Percentiles rank a stretch among this genome's conserved stretches.
These are phyloP conservation scores for Basileuterus tristriatus DNA, from an alignment of 2,797 vertebrate species.

Conservation along the genomic window DNA sequence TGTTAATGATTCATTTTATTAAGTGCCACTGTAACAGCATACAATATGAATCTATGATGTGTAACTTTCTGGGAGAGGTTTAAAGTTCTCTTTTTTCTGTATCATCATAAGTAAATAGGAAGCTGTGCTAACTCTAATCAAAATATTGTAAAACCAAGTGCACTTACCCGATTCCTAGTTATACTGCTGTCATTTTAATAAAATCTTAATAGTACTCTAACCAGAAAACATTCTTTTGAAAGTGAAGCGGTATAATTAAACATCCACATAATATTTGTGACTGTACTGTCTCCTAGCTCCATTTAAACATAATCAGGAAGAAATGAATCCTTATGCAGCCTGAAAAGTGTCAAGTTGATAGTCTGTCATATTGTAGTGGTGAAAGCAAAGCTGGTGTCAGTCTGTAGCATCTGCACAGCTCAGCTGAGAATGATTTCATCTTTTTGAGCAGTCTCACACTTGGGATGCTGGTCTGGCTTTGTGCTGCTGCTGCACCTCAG, in stretches of 20 bases:
- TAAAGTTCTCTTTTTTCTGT: neutral
- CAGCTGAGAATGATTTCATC: neutral
- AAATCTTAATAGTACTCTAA: slow-evolving; percentile 44
- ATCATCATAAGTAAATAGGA: slow-evolving; percentile 14
- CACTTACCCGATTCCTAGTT: slow-evolving; percentile 1
- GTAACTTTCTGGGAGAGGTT: neutral
- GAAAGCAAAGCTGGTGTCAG: neutral
- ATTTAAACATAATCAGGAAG: slow-evolving; percentile 7
- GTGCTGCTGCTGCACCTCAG: neutral
- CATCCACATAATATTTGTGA: neutral
- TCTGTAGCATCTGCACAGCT: neutral
- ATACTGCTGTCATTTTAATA: slow-evolving; percentile 45
- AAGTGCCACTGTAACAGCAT: neutral
- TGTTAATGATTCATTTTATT: neutral
- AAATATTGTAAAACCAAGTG: slow-evolving; percentile 30
- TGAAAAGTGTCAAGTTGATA: neutral
- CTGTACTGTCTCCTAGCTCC: neutral
- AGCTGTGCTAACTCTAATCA: slow-evolving; percentile 2
- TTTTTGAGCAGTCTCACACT: neutral
- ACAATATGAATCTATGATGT: neutral
- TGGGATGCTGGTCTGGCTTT: rapidly evolving
- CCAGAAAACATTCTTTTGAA: slow-evolving; percentile 48
- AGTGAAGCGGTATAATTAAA: slow-evolving; percentile 9
- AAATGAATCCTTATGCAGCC: neutral
- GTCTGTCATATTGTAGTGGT: neutral